Evolutionary conservation across 1,140 invertebrate species (phyloP), one percentile per base, ranked within the genome.

Genomic region (Tetramorium alpestre): DNA sequence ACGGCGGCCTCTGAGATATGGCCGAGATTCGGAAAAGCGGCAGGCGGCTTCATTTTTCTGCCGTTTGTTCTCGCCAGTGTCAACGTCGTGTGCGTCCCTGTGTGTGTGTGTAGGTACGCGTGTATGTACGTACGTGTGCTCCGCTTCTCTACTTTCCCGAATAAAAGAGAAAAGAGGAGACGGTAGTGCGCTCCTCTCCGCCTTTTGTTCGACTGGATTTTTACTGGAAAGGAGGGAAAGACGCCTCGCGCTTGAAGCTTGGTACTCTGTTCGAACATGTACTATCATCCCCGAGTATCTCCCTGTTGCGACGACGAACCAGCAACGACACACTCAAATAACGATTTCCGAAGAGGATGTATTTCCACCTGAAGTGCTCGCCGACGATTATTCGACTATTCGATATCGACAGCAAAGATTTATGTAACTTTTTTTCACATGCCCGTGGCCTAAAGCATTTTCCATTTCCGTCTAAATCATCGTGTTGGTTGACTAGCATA

Each of bases 41-140:
- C 65, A 49, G 10, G 54, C 72, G 51, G 86, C 87, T 92, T 92
- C 90, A 92, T 92, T 92, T 91, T 91, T 91, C 85, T 80, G 58
- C 47, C 90, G 87, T 88, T 91, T 92, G 87, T 90, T 89, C 85
- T 86, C 85, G 4, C 10, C 56, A 25, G 56, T 60, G 87, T 88
- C 76, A 86, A 60, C 76, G 87, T 80, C 47, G 22, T 60, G 13
- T 28, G 22, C 25, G 72, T 33, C 33, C 4, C 22, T 22, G 22
- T 22, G 13, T 13, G n/a, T 54, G 18, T 49, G 54, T 25, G 22
- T 44, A 13, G 3, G 2, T 5, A 13, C 33, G n/a, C 47, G 51
- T 41, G 33, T 44, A 11, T 51, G 13, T 38, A 18, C 2, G 25
- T 22, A 11, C n/a, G 44, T 18, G 44, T 3, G 22, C 11, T 38